Base-by-base conservation (phyloP, 2,888 invertebrate genomes). In the Holacanthella duospinosa region DNA sequence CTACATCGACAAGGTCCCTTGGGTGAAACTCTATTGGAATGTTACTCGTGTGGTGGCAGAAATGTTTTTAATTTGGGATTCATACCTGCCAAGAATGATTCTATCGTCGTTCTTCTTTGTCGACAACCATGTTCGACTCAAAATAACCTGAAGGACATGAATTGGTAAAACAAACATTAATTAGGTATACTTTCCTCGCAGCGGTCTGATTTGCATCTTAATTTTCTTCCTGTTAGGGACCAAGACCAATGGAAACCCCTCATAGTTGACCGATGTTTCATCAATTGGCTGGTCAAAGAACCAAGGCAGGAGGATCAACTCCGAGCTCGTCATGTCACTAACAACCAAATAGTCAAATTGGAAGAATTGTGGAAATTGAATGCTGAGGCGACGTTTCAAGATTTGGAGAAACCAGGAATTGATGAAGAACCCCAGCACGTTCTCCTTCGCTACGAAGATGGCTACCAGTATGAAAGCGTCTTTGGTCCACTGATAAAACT, bases 291-390 rank as follows among this genome's bases (percentile, higher is more conserved):
- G 60, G 96, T 96, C 1, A 94, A 94, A 78, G 88, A 94, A n/a
- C 99, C 99, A 21, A 88, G 89, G 0, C 96, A 97, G 75, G 89
- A 95, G 74, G 97, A 99, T 75, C 96, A 96, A 78, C 80, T 93
- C 74, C 82, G 97, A 71, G 94, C 96, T 0, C 84, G 97, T 1
- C 97, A 99, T 80, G 93, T 99, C 66, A 91, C 94, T 0, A 94
- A 96, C 0, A 90, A 92, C 74, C 96, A 99, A 79, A 97, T 97
- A 64, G 93, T 94, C 73, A 94, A 95, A 74, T 82, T 99, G 43
- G 99, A 99, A 79, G 99, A 99, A 76, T 78, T 99, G 28, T 99
- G 99, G 99, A 93, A 96, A 74, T 96, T 96, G 73, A 96, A 97
- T 75, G 90, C 93, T 4, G 94, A 96, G 74, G 97, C 99, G 0